Conservation (phyloP, 2,113 vertebrate genomes). For the Caloenas nicobarica region DNA sequence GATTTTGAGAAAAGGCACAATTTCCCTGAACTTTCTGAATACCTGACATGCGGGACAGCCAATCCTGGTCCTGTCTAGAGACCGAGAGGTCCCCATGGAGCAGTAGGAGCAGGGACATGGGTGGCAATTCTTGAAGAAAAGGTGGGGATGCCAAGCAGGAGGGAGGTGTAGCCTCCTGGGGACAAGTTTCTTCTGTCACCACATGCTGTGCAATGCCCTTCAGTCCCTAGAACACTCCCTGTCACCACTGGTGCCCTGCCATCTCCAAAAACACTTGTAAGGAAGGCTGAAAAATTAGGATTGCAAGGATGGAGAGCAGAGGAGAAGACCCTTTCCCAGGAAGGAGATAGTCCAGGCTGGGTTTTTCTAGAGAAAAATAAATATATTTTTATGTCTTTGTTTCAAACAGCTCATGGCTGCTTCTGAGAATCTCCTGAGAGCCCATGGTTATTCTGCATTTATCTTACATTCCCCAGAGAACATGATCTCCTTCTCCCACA, state of each 20-base stretch:
- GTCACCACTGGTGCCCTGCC: not conserved
- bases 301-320: not conserved
- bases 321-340: not conserved
- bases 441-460: rapidly evolving
- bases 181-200: not conserved
- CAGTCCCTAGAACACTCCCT: not conserved
- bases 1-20: not conserved
- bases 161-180: not conserved
- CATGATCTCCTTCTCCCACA: not conserved
- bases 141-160: not conserved
- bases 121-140: not conserved
- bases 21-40: not conserved
- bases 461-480: not conserved
- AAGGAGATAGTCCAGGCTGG: not conserved
- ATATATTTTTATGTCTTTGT: not conserved
- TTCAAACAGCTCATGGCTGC: not conserved
- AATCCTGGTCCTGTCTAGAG: not conserved
- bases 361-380: not conserved
- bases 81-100: not conserved
- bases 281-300: not conserved
- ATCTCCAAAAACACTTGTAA: not conserved
- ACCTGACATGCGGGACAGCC: not conserved
- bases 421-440: not conserved
- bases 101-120: not conserved
- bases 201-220: not conserved